Conservation (phyloP, 1,140 invertebrate species). For the Cydia pomonella region DNA sequence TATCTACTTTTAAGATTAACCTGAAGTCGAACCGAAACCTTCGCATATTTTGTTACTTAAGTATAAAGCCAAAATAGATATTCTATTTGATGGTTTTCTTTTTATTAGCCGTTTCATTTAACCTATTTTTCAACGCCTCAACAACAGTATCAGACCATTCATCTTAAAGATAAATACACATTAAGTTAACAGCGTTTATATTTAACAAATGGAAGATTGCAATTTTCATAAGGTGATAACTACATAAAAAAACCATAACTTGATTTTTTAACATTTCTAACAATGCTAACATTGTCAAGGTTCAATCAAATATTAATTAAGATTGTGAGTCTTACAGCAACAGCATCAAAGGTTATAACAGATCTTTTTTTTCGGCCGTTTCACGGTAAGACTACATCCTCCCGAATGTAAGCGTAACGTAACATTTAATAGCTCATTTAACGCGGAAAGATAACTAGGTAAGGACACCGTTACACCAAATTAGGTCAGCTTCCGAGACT, state of each 20-base stretch:
- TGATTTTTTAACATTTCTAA: too few relatives aligned
- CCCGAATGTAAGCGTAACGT: neutral
- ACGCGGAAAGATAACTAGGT: neutral
- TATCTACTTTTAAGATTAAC: neutral
- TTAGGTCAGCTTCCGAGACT: conserved; percentile 9
- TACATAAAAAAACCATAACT: conserved; percentile 63
- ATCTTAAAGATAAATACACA: conserved; percentile 54
- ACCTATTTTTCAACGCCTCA: conserved; percentile 1
- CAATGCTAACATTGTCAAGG: neutral
- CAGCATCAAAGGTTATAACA: neutral
- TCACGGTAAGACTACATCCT: neutral
- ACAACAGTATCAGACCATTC: conserved; percentile 20
- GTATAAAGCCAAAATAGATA: neutral
- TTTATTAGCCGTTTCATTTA: neutral
- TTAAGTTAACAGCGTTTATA: conserved; percentile 59
- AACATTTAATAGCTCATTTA: conserved; percentile 9
- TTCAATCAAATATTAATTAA: neutral
- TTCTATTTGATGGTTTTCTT: neutral
- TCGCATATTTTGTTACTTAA: conserved; percentile 8
- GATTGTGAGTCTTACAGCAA: neutral
- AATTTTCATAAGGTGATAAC: conserved; percentile 58
- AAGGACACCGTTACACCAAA: neutral
- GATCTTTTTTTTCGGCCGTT: neutral
- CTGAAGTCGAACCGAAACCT: neutral
- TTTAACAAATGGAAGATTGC: conserved; percentile 52